These are phyloP conservation scores for Anoplius nigerrimus DNA, from an alignment of 2,888 invertebrate species.

Conservation along the genomic window DNA sequence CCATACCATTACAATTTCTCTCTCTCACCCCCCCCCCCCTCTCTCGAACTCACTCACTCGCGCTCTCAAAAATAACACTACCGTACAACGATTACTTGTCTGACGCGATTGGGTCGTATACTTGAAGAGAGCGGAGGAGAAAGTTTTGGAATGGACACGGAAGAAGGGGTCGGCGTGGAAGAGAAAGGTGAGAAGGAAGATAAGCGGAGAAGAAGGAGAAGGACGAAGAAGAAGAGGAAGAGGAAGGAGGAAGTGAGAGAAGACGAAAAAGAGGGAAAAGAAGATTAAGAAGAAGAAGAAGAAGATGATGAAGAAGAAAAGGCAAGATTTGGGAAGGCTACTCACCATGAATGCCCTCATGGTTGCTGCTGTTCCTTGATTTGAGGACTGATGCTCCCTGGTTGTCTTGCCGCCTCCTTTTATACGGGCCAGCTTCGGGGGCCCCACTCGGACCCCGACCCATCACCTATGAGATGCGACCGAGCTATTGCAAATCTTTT, in stretches of 20 bases:
- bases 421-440: constrained; percentile 64
- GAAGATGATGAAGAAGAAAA: constrained; percentile 21
- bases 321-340: constrained; percentile 51
- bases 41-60: constrained; percentile 15
- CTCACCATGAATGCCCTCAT: constrained; percentile 76
- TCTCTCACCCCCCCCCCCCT: constrained; percentile 17
- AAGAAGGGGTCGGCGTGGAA: not conserved
- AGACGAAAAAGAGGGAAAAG: not conserved
- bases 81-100: not conserved
- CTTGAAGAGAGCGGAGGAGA: not conserved
- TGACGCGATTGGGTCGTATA: not conserved
- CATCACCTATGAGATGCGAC: constrained; percentile 74
- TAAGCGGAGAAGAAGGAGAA: not conserved
- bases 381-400: constrained; percentile 74
- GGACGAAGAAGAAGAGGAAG: not conserved
- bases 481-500: constrained; percentile 66
- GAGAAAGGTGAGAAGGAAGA: not conserved
- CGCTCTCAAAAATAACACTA: not conserved
- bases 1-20: constrained; percentile 35
- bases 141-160: not conserved
- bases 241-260: not conserved
- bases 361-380: constrained; percentile 72
- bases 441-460: constrained; percentile 69
- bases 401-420: constrained; percentile 71
- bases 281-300: not conserved